These are phyloP conservation scores for Caenorhabditis sp. DNA, from an alignment of 2,888 invertebrate species.

Conservation along the genomic window DNA sequence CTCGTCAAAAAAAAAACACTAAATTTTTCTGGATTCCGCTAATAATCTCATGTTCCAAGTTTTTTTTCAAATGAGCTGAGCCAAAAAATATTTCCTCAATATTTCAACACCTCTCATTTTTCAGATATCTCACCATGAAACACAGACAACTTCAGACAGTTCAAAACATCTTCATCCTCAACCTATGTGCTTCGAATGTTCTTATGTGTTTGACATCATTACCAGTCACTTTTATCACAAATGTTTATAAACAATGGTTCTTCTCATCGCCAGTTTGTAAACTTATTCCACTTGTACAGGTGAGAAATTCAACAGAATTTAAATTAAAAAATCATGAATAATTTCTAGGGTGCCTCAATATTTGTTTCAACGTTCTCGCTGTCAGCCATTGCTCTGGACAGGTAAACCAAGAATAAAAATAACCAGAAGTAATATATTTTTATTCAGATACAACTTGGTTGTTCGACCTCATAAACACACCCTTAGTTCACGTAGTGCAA, in stretches of 20 bases:
- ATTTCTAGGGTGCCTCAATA: constrained; percentile 88
- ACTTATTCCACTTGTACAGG: constrained; percentile 89
- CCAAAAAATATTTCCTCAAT: background rate
- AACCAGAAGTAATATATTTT: background rate
- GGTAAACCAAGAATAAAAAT: constrained; percentile 75
- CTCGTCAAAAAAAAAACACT: too few relatives aligned
- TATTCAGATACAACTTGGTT: constrained; percentile 73
- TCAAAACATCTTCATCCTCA: constrained; percentile 89
- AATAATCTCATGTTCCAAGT: too few relatives aligned
- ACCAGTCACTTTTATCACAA: constrained; percentile 93
- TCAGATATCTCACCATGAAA: constrained; percentile 50
- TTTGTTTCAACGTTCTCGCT: constrained; percentile 95
- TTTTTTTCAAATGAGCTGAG: too few relatives aligned
- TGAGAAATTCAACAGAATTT: too few relatives aligned
- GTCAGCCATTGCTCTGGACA: constrained; percentile 94
- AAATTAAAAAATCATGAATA: too few relatives aligned
- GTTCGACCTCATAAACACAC: constrained; percentile 63
- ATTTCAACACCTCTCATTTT: background rate
- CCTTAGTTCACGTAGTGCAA: constrained; percentile 51
- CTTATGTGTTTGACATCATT: constrained; percentile 90
- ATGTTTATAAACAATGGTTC: constrained; percentile 88
- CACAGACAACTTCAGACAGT: constrained; percentile 61
- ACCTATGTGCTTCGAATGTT: constrained; percentile 91
- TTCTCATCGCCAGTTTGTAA: constrained; percentile 90
- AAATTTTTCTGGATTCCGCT: too few relatives aligned